Conservation (phyloP, 2,113 vertebrate genomes). For the Forbesichthys papilliferus region DNA sequence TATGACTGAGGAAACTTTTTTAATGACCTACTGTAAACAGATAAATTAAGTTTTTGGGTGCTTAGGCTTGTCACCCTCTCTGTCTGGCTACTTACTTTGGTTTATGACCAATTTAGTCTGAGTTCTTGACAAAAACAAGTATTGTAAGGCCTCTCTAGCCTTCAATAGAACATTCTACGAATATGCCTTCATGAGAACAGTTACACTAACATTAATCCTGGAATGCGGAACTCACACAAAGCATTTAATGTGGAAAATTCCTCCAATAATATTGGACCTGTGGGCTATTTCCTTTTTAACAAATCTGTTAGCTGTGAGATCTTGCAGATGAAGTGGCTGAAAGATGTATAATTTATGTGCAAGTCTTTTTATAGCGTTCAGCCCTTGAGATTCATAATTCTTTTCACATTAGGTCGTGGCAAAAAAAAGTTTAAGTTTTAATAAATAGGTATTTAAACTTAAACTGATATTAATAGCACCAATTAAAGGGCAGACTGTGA, state of each 20-base stretch:
- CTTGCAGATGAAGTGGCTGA: conserved; percentile 72
- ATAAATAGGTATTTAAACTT: conserved; percentile 81
- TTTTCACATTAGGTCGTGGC: conserved; percentile 65
- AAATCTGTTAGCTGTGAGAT: conserved; percentile 68
- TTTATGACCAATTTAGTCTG: conserved; percentile 36
- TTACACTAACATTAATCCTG: conserved; percentile 51
- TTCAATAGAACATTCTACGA: conserved; percentile 11
- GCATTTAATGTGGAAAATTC: conserved; percentile 63
- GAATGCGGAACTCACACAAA: conserved; percentile 42
- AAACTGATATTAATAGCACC: conserved; percentile 80
- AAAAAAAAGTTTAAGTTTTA: conserved; percentile 71
- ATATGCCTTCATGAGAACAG: conserved; percentile 26
- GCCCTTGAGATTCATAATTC: conserved; percentile 76
- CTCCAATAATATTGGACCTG: conserved; percentile 70
- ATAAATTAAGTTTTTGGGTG: conserved; percentile 48
- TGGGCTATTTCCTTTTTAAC: conserved; percentile 71
- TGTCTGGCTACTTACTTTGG: conserved; percentile 37
- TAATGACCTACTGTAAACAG: conserved; percentile 54
- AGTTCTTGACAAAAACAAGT: conserved; percentile 13
- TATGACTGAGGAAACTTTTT: conserved; percentile 44
- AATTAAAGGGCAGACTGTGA: conserved; percentile 68
- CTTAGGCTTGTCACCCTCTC: conserved; percentile 15
- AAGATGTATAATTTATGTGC: conserved; percentile 75
- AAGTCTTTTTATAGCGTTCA: conserved; percentile 78
- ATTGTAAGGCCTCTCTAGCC: background rate